Evolutionary conservation across 2,888 invertebrate genomes (phyloP), one percentile per base, ranked within the genome.

Genomic region (Lysandra bellargus): DNA sequence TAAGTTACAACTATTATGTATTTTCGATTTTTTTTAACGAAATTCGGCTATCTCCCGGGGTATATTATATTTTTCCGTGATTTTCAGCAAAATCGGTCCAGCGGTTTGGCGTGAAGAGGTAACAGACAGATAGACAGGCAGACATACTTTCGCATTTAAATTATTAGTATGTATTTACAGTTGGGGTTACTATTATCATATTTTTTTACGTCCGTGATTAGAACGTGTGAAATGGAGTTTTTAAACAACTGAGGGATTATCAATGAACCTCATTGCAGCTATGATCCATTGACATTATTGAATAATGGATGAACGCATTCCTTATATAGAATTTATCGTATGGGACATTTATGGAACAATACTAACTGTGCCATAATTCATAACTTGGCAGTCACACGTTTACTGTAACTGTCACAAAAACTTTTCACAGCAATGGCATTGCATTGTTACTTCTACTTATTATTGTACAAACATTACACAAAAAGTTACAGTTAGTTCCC

Each of bases 401-500:
- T 69, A 69, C 69, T 69, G 69, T 57, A 76, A 76, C 30, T 14
- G 53, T 53, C 53, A 6, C 57, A 49, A 53, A 57, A 53, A 76
- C 33, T 53, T 76, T 53, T 76, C 33, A 69, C 69, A 69, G 69
- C 69, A 33, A 69, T 69, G 69, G 69, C 69, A 37, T 14, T 69
- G 23, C 37, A 33, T 33, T 23, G 23, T 0, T 23, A 23, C 0
- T 23, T 0, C 0, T 0, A 23, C 23, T 23, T 0, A 23, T 23
- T 23, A 14, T 33, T 64, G 64, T 64, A 30, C 64, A 23, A n/a
- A 61, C 49, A 30, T 30, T 23, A 64, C 64, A 69, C 69, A 33
- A 69, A 33, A 17, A 69, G 69, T 69, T 69, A 69, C 69, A 37
- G 69, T 69, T 69, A 14, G 69, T 69, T 69, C 12, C 4, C 33